Conservation (phyloP, 2,113 vertebrate genomes). For the Oxyura jamaicensis region DNA sequence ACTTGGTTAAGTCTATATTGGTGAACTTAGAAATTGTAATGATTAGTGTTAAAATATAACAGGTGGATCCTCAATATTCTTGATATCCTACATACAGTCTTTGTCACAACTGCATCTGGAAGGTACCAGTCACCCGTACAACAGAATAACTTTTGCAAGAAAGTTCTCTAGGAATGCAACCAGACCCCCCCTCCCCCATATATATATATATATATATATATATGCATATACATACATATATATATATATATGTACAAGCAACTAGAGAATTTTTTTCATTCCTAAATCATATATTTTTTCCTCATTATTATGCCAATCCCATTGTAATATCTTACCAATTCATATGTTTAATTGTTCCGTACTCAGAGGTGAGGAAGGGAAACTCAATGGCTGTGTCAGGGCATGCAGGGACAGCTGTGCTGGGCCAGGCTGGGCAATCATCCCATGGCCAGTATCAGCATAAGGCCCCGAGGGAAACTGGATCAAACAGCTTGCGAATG, state of each 20-base stretch:
- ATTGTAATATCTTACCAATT: not conserved
- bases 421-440: accelerated
- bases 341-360: not conserved
- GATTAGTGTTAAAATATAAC: not conserved
- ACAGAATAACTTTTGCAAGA: not conserved
- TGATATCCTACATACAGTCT: too few relatives aligned
- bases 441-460: not conserved
- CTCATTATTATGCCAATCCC: not conserved
- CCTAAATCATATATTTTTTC: not conserved
- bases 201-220: not conserved
- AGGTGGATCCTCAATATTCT: too few relatives aligned
- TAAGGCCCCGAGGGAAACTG: accelerated
- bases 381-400: not conserved
- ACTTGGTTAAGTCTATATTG: not conserved
- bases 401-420: accelerated
- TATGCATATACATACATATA: too few relatives aligned
- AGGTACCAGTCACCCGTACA: not conserved
- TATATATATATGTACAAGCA: not conserved
- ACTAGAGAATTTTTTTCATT: not conserved
- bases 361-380: accelerated
- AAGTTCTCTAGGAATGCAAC: not conserved
- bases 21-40: not conserved
- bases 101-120: not conserved
- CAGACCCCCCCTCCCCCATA: too few relatives aligned
- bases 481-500: too few relatives aligned